Conservation (phyloP, 2,113 vertebrate species). For the Suricata suricatta region DNA sequence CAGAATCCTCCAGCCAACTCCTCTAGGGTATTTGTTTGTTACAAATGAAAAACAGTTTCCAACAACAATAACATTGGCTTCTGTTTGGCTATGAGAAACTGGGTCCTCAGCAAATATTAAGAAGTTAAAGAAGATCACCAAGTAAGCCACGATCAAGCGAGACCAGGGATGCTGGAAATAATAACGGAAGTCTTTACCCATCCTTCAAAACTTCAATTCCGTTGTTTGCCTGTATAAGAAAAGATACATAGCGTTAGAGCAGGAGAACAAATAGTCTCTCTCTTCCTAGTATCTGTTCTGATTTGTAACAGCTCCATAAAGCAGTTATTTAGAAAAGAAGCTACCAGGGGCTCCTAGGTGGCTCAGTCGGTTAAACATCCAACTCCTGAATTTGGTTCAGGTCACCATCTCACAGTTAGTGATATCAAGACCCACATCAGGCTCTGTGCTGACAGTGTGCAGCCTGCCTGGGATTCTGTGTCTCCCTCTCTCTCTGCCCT, state of each 20-base stretch:
- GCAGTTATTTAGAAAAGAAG: not conserved
- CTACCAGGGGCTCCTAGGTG: not conserved
- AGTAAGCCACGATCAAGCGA: conserved; percentile 95
- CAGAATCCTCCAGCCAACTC: conserved; percentile 92
- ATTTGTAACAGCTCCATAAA: not conserved
- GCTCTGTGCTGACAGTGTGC: too few relatives aligned
- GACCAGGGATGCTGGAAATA: conserved; percentile 99
- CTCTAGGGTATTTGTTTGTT: conserved; percentile 96
- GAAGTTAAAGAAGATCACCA: conserved; percentile 99
- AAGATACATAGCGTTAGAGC: conserved; percentile 68
- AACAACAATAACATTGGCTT: conserved; percentile 96
- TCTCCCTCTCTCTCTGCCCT: too few relatives aligned
- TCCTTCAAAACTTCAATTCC: conserved; percentile 85
- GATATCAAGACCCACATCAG: too few relatives aligned
- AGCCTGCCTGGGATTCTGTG: too few relatives aligned
- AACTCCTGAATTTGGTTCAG: too few relatives aligned
- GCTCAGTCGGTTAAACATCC: too few relatives aligned
- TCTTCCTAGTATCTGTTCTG: not conserved
- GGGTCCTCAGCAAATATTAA: conserved; percentile 98
- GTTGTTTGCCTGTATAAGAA: conserved; percentile 83
- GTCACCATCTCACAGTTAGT: too few relatives aligned
- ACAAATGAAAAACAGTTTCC: conserved; percentile 99
- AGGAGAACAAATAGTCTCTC: not conserved
- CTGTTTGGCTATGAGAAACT: conserved; percentile 97
- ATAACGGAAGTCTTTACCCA: conserved; percentile 96